Evolutionary conservation across 2,888 invertebrate species (phyloP).

Genomic region (Rhamnusium bicolor): DNA sequence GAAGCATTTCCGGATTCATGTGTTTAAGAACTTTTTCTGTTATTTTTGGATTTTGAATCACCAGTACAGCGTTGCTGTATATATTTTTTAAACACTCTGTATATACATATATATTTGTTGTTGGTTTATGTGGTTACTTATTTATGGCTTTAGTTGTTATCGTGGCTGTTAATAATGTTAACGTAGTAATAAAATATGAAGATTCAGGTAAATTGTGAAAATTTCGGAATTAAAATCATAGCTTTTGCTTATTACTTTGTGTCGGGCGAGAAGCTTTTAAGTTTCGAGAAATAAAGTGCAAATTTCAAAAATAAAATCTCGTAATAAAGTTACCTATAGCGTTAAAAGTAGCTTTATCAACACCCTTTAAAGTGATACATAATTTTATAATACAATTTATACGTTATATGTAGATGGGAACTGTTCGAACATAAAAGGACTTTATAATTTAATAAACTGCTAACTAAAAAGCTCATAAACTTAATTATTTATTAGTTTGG

Average conservation of each 20-base stretch:
- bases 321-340: conserved; percentile 51
- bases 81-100: no score
- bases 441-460: conserved; percentile 63
- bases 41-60: no score
- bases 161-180: not conserved
- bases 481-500: conserved; percentile 54
- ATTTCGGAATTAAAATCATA: not conserved
- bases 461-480: conserved; percentile 66
- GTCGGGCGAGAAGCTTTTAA: conserved; percentile 15
- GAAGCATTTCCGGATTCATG: no score
- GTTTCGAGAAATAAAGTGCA: conserved; percentile 27
- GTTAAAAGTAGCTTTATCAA: conserved; percentile 65
- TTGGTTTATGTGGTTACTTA: no score
- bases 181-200: not conserved
- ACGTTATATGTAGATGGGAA: conserved; percentile 65
- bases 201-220: not conserved
- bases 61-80: no score
- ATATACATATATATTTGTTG: no score
- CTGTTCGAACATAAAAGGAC: conserved; percentile 65
- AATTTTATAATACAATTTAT: conserved; percentile 67
- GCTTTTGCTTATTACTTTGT: not conserved
- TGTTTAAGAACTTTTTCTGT: no score
- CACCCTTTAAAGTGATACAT: conserved; percentile 65
- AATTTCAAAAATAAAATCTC: conserved; percentile 30
- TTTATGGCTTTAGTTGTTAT: no score